Evolutionary conservation across 1,140 invertebrate species (phyloP).

Genomic region (Euura saliciscinereae): DNA sequence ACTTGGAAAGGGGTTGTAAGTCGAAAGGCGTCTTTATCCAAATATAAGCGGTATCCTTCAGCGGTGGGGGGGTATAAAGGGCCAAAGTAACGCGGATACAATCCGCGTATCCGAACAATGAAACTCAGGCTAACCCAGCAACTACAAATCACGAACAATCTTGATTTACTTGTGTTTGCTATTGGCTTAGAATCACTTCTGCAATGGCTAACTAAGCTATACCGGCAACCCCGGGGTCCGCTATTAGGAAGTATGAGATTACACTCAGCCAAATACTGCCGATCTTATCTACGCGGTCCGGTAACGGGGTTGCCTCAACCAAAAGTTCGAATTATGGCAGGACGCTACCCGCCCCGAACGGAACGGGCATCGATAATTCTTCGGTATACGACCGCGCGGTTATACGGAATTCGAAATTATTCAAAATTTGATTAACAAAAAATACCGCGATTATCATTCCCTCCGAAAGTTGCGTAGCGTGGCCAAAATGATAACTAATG

Average conservation of each 20-base stretch:
- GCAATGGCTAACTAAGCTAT: slow-evolving; percentile 20
- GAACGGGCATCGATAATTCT: neutral
- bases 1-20: neutral
- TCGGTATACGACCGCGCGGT: no score
- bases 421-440: neutral
- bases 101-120: neutral
- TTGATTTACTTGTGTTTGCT: slow-evolving; percentile 56
- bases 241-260: slow-evolving; percentile 16
- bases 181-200: slow-evolving; percentile 51
- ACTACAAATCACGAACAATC: slow-evolving; percentile 54
- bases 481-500: neutral
- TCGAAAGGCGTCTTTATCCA: neutral
- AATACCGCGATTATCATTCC: neutral
- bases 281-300: slow-evolving; percentile 6
- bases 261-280: slow-evolving; percentile 5
- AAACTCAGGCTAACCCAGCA: slow-evolving; percentile 21
- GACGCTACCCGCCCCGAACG: neutral
- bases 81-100: neutral
- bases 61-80: neutral
- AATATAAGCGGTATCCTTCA: neutral
- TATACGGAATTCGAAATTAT: no score
- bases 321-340: slow-evolving; percentile 7
- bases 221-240: neutral
- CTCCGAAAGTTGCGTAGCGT: neutral
- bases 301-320: neutral